phyloP scores from a whole-genome alignment of 1,140 invertebrate species.

The Trinorchestia longiramus region DNA sequence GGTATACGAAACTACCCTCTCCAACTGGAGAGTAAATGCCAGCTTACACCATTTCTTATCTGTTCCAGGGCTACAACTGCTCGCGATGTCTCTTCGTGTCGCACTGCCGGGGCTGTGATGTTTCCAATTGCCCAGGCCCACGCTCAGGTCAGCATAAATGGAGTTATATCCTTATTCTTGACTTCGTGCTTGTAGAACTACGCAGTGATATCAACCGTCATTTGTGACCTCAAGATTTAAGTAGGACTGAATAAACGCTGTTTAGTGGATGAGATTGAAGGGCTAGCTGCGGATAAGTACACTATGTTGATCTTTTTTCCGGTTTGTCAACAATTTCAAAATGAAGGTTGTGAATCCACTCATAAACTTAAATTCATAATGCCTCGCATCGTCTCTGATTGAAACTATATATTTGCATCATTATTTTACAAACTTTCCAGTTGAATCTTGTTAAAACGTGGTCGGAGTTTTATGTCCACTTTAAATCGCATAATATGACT shows the following conservation, averaged over 20 bases:
- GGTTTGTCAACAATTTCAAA: not conserved
- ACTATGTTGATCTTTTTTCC: not conserved
- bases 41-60: not conserved
- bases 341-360: not conserved
- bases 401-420: not conserved
- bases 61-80: constrained; percentile 70
- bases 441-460: not conserved
- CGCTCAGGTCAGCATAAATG: not conserved
- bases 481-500: not conserved
- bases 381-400: not conserved
- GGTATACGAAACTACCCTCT: no score
- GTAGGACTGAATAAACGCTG: no score
- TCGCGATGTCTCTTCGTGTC: constrained; percentile 76
- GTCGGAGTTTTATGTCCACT: not conserved
- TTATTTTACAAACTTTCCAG: not conserved
- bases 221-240: not conserved
- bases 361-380: not conserved
- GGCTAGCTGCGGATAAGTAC: not conserved
- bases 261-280: not conserved
- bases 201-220: not conserved
- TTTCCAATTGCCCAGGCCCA: constrained; percentile 70
- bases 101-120: constrained; percentile 77
- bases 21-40: no score
- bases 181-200: not conserved
- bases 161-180: not conserved